Evolutionary conservation across 2,113 vertebrate species (phyloP).

Genomic region (Zapus hudsonius): DNA sequence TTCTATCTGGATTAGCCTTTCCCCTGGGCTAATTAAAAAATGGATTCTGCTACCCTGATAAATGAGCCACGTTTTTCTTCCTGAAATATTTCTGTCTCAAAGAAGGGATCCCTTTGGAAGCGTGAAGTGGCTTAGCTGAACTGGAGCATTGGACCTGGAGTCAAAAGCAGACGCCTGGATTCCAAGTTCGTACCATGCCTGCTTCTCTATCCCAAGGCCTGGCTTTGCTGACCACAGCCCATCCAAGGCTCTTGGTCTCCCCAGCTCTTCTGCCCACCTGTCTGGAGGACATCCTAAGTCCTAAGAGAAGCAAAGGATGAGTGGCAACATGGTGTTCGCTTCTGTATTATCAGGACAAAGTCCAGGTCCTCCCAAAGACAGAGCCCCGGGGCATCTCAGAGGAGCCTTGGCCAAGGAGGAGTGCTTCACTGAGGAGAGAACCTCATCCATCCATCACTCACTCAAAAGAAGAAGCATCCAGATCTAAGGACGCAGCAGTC

Average conservation of each 20-base stretch:
- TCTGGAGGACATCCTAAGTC: background rate
- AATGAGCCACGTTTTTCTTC: background rate
- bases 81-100: background rate
- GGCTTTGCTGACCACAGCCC: background rate
- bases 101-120: background rate
- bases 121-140: background rate
- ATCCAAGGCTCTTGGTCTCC: too few species aligned
- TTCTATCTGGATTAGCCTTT: background rate
- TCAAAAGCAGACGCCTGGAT: background rate
- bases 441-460: background rate
- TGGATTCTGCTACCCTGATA: background rate
- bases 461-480: background rate
- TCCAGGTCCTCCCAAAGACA: background rate
- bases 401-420: background rate
- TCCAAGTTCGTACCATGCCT: too few species aligned
- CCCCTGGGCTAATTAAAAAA: background rate
- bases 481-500: background rate
- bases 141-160: background rate
- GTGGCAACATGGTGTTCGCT: background rate
- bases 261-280: background rate
- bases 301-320: background rate
- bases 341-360: background rate
- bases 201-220: accelerated
- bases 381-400: background rate
- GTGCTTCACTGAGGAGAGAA: background rate